phyloP scores from a whole-genome alignment of 2,797 vertebrate species.

The Acanthornis magna region DNA sequence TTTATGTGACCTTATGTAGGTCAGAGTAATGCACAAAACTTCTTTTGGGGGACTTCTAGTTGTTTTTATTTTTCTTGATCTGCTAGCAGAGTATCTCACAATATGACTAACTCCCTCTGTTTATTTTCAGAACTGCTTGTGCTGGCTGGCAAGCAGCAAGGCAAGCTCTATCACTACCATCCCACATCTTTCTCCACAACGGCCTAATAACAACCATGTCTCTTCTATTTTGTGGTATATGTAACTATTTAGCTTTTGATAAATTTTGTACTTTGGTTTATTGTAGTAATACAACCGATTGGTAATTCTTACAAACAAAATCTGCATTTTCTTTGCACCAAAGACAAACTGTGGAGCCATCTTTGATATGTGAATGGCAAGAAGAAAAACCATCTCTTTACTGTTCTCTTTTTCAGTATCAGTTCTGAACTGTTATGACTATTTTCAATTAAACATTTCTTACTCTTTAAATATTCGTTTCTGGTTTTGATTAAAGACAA shows the following conservation, averaged over 20 bases:
- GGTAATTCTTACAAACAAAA: neutral
- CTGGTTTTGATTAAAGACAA: neutral
- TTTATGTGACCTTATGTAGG: neutral
- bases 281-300: conserved; percentile 66
- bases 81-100: neutral
- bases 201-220: neutral
- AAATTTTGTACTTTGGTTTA: conserved; percentile 70
- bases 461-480: neutral
- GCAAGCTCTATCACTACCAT: neutral
- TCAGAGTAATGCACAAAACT: neutral
- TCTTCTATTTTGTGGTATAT: conserved; percentile 30
- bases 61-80: neutral
- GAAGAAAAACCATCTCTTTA: neutral
- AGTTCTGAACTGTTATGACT: neutral
- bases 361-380: neutral
- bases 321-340: neutral
- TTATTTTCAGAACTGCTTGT: conserved; percentile 11
- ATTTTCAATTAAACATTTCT: neutral
- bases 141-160: neutral
- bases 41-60: neutral
- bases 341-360: neutral
- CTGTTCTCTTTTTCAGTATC: neutral
- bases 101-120: neutral
- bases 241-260: conserved; percentile 70
- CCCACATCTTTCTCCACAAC: neutral